Percentiles rank a stretch among this genome's conserved stretches.
These are phyloP conservation scores for Numenius arquata DNA, from an alignment of 2,113 vertebrate species.

Conservation along the genomic window DNA sequence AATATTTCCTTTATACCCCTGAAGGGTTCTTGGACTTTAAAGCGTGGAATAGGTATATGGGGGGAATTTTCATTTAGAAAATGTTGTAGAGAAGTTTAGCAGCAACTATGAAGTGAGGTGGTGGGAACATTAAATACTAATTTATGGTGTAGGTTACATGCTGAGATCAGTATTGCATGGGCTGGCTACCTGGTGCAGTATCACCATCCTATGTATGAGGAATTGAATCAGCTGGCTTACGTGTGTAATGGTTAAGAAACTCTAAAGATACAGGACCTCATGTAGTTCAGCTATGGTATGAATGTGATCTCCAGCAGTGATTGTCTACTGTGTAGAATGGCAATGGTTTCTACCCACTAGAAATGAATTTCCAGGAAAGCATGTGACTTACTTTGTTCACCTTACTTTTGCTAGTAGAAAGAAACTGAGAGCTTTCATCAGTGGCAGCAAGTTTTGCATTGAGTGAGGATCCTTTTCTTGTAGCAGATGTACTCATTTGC, in stretches of 20 bases:
- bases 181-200: neutral
- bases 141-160: neutral
- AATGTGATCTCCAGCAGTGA: neutral
- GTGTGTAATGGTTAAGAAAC: neutral
- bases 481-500: slow-evolving; percentile 40
- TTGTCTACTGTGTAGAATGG: neutral
- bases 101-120: neutral
- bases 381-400: slow-evolving; percentile 6
- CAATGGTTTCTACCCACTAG: neutral
- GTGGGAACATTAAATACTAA: neutral
- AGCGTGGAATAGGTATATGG: accelerated
- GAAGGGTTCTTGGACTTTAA: neutral
- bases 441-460: slow-evolving; percentile 3
- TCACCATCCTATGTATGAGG: neutral
- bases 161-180: neutral
- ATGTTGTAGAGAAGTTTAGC: neutral
- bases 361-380: slow-evolving; percentile 55
- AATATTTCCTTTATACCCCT: neutral
- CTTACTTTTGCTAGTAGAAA: slow-evolving; percentile 38
- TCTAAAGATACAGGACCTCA: neutral
- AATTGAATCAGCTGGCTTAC: neutral
- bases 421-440: slow-evolving; percentile 21
- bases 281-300: neutral
- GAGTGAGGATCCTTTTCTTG: neutral
- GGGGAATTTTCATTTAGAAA: neutral